Base-by-base conservation (phyloP, 1,140 invertebrate genomes). In the Phocides pigmalion region DNA sequence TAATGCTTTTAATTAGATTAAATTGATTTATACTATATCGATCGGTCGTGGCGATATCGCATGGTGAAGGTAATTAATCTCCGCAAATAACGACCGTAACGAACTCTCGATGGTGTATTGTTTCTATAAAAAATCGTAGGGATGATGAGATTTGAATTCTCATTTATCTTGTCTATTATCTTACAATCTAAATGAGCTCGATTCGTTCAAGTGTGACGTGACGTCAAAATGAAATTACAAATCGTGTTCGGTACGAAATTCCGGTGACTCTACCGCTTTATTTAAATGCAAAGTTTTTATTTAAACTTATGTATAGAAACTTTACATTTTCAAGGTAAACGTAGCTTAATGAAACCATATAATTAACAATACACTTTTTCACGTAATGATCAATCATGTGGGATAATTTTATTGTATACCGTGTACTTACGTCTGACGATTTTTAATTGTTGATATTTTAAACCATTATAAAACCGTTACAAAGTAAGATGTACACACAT, bases 1-100 rank as follows among this genome's bases (percentile, higher is more conserved):
- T 89, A 89, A 91, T 84, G 85, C 87, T 87, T 91, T 91, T 91
- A 91, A 91, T 91, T 91, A 91, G 82, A 89, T 89, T 89, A 87
- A 89, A 89, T 89, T 89, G 89, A 89, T 91, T 89, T 89, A 87
- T 87, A 85, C 75, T 82, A 71, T 80, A 81, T 79, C 73, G 84
- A 89, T 87, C 82, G 77, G 62, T 53, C 66, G 62, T 71, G 59
- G 50, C 74, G 87, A 88, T 89, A 87, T 51, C 62, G 58, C 67
- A 83, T 81, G 67, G 69, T 32, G 62, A 64, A 74, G 74, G 79
- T 90, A 90, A 90, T 89, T 90, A 90, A 86, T 79, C 76, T 84
- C 83, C 68, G 81, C 86, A 84, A 87, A 87, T 87, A 87, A 87
- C 82, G 77, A 83, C 65, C 79, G 76, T 82, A 78, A 74, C 74